Evolutionary conservation across 2,797 vertebrate species (phyloP).

Genomic region (Dermochelys coriacea): DNA sequence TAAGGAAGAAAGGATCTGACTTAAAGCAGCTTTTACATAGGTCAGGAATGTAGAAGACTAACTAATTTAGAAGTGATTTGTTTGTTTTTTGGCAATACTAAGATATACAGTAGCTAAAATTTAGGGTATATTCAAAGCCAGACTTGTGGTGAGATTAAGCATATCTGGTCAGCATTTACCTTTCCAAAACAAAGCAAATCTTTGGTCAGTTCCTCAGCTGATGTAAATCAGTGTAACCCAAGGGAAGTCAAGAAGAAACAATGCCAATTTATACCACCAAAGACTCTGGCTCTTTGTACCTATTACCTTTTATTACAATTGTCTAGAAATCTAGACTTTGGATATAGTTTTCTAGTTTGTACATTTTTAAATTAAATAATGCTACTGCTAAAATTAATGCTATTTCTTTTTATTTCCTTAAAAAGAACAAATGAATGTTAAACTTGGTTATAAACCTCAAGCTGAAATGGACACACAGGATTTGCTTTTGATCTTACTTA

Average conservation of each 20-base stretch:
- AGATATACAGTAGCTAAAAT: neutral
- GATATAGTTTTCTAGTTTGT: neutral
- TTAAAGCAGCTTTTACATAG: neutral
- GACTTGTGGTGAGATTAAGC: constrained; percentile 19
- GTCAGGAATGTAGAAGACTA: neutral
- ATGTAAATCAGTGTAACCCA: neutral
- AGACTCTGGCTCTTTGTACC: neutral
- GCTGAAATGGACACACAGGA: neutral
- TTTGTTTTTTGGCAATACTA: neutral
- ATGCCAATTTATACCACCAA: neutral
- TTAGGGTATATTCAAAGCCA: neutral
- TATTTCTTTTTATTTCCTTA: neutral
- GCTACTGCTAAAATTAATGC: accelerated
- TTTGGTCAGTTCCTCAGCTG: neutral
- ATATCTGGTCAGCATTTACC: neutral
- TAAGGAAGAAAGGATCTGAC: neutral
- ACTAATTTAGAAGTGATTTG: neutral
- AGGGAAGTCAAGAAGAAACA: neutral
- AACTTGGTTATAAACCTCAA: neutral
- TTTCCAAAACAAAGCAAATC: neutral
- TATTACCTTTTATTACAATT: neutral
- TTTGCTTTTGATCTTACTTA: neutral
- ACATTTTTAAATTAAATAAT: neutral
- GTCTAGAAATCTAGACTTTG: neutral
- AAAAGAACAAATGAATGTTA: neutral